Conservation (phyloP, 1,140 invertebrate species). For the Sitodiplosis mosellana region DNA sequence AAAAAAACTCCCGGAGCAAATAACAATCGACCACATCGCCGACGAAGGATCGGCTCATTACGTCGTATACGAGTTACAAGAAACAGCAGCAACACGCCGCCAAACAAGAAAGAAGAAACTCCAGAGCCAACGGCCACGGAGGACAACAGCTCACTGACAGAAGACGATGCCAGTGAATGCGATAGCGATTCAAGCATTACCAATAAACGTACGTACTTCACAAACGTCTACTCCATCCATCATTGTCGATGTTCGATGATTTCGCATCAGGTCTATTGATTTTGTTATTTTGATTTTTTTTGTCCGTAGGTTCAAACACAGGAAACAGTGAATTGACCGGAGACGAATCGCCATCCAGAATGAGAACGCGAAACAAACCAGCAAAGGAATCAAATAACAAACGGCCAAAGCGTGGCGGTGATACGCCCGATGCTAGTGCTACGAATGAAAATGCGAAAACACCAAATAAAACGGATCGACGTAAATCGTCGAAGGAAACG, state of each 20-base stretch:
- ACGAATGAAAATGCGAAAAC: constrained; percentile 31
- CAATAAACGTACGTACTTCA: constrained; percentile 26
- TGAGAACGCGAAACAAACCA: constrained; percentile 70
- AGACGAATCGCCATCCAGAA: constrained; percentile 64
- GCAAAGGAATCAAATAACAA: constrained; percentile 47
- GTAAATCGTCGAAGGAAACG: constrained; percentile 44
- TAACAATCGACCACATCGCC: constrained; percentile 76
- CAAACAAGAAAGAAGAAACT: constrained; percentile 25
- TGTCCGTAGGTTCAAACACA: neutral
- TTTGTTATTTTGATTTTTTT: no score
- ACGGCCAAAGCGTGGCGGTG: constrained; percentile 49
- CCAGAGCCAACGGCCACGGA: constrained; percentile 35
- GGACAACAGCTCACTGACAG: constrained; percentile 79
- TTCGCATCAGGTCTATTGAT: no score
- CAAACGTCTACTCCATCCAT: no score
- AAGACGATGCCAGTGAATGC: constrained; percentile 82
- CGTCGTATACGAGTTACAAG: constrained; percentile 71
- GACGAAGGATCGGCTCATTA: constrained; percentile 74
- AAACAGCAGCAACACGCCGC: constrained; percentile 29
- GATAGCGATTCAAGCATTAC: constrained; percentile 75
- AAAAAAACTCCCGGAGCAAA: constrained; percentile 99
- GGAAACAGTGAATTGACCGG: constrained; percentile 9
- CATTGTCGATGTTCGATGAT: no score
- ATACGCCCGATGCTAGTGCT: constrained; percentile 38
- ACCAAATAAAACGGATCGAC: constrained; percentile 36